Evolutionary conservation across 2,888 invertebrate species (phyloP), one percentile per base, ranked within the genome.

Genomic region (Megalurothrips usitatus): DNA sequence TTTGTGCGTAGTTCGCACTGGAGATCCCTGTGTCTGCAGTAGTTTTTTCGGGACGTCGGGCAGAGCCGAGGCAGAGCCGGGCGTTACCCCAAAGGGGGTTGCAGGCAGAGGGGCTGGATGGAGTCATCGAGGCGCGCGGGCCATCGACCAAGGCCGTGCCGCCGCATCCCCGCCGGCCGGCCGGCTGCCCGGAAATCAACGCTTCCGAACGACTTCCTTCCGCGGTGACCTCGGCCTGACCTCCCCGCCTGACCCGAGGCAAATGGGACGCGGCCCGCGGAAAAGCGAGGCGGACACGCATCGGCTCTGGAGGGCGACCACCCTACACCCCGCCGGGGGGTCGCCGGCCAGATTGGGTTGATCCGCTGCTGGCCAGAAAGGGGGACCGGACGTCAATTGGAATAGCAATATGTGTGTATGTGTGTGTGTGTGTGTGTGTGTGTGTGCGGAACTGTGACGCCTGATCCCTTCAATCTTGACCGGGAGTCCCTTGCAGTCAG

Each of bases 131-230:
- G 34, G 34, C 34, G 34, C 34, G 34, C 34, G 34, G 34, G 34
- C 34, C 34, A 43, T 43, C 34, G 34, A 2, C 34, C 34, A 43
- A n/a, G 34, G 6, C 34, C 34, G 34, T 2, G 11, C 68, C 23
- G 23, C 26, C 11, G 23, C 26, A 43, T 43, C 34, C 34, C 34
- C 34, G 34, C 34, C 34, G 11, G 68, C 26, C 26, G 12, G 34
- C 34, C 34, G 11, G 68, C 26, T 26, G 12, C 26, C 68, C 68
- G 68, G 68, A 75, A 75, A 75, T 23, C 23, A 43, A 75, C 68
- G 26, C 68, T 26, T 26, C 68, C 23, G 68, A 75, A 75, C 26
- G 68, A 75, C 68, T 75, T 75, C 68, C 68, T 75, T 75, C 68
- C 68, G 68, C 26, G 68, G 68, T 75, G 68, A 75, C 68, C 68